Evolutionary conservation across 2,888 invertebrate genomes (phyloP).

Genomic region (Ophion ventricosus): DNA sequence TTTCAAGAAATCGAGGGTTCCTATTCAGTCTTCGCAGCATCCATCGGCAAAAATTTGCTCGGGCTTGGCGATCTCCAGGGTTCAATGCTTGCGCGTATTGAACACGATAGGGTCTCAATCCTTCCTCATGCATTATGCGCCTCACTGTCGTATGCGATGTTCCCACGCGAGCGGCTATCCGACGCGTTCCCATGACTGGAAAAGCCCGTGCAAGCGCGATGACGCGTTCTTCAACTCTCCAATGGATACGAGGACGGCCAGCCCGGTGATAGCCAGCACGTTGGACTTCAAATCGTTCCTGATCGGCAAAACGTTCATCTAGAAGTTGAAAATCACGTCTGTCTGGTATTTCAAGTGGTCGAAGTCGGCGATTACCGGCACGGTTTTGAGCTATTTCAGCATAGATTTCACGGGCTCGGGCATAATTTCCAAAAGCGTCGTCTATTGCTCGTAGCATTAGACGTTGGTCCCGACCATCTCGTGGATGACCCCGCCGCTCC

Average conservation of each 20-base stretch:
- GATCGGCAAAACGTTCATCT: conserved; percentile 52
- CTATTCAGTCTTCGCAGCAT: too few relatives aligned
- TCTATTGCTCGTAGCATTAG: conserved; percentile 46
- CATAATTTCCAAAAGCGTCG: conserved; percentile 42
- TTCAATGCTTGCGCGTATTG: conserved; percentile 41
- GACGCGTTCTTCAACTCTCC: conserved; percentile 48
- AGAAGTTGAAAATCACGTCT: conserved; percentile 58
- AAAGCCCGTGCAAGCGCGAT: conserved; percentile 55
- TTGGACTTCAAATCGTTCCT: conserved; percentile 52
- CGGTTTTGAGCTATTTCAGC: conserved; percentile 2
- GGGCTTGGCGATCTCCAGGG: conserved; percentile 44
- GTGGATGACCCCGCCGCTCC: conserved; percentile 13
- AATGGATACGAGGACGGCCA: conserved; percentile 38
- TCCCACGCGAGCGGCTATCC: conserved; percentile 49
- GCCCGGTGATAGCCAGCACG: conserved; percentile 50
- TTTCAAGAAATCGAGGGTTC: too few relatives aligned
- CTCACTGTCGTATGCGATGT: conserved; percentile 47
- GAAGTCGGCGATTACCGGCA: conserved; percentile 2
- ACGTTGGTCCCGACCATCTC: conserved; percentile 46
- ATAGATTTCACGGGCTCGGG: conserved; percentile 46
- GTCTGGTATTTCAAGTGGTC: conserved; percentile 34
- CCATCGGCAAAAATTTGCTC: conserved; percentile 9
- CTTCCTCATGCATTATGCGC: conserved; percentile 46
- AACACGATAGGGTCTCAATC: conserved; percentile 41
- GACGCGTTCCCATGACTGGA: conserved; percentile 51